A percentile compares a stretch with the other conserved stretches of the same genome.
Conservation (phyloP, 2,113 vertebrate species). For the Phasianus colchicus region DNA sequence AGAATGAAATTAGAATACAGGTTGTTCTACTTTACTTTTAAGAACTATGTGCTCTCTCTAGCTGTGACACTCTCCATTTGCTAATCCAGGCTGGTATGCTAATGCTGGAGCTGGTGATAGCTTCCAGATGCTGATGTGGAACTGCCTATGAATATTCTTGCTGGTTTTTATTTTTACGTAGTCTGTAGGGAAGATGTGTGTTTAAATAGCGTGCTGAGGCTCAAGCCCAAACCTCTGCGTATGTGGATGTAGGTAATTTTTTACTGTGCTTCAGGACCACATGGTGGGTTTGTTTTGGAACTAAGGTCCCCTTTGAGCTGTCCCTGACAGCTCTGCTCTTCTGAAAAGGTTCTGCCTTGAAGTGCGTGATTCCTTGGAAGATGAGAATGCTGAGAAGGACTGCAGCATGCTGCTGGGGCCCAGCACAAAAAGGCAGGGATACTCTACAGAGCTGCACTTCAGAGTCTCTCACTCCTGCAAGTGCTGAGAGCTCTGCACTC, state of each 20-base stretch:
- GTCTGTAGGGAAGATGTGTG: not conserved
- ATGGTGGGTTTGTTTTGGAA: not conserved
- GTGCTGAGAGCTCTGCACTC: not conserved
- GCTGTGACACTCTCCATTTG: not conserved
- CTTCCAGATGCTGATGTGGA: conserved; percentile 6
- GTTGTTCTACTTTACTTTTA: not conserved
- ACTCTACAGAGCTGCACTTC: too few species aligned
- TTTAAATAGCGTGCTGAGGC: not conserved
- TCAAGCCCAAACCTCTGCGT: not conserved
- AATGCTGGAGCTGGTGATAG: not conserved
- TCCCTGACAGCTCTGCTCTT: not conserved
- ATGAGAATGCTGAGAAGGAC: not conserved
- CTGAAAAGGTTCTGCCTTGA: not conserved
- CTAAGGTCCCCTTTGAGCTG: not conserved
- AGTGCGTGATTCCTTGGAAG: not conserved
- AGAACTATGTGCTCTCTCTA: not conserved
- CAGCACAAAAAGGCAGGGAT: not conserved
- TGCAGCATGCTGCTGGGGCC: fast-evolving
- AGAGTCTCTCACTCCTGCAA: not conserved
- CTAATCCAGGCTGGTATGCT: not conserved
- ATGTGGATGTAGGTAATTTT: not conserved
- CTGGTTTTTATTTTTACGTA: not conserved
- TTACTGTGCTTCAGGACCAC: not conserved
- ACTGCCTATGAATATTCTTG: not conserved
- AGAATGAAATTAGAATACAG: not conserved